Evolutionary conservation across 1,140 invertebrate genomes (phyloP), one percentile per base, ranked within the genome.

Genomic region (Ladona fulva): DNA sequence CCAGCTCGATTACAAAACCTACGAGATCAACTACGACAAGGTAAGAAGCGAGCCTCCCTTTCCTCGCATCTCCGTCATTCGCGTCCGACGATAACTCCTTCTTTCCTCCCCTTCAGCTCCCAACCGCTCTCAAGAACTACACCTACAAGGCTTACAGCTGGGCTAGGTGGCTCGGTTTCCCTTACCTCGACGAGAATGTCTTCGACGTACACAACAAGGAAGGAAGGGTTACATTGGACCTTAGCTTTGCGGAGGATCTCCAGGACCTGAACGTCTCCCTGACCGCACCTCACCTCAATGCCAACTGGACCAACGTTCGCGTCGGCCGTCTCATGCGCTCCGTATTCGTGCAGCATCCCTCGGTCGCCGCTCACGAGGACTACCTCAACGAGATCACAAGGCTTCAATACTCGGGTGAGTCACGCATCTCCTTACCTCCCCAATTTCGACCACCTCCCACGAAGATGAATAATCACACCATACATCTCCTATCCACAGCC

Each of bases 1-100:
- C 42, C 80, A 85, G 37, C 82, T 88, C 3, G 86, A 92, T 80
- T 80, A 83, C 75, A 80, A 87, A n/a, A 84, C 84, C 59, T 79
- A 86, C 11, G 80, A 83, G n/a, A 80, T 87, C 3, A 81, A 85
- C 10, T 88, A 86, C 82, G 84, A 88, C 59, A 85, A 88, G 25
- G 59, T 87, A 0, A 83, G 80, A n/a, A n/a, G n/a, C n/a, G n/a
- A 5, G 29, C 8, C 29, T 8, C 29, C 29, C 8, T 8, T 37
- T 8, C 29, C 75, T 80, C 83, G 14, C 16, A 78, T 8, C 80
- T 81, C 37, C 81, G 44, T 82, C 80, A 79, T 80, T 37, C 77
- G 76, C 24, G 76, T 76, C 75, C 77, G n/a, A 16, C n/a, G 25
- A 77, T 79, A 37, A 37, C 78, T 77, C 37, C 24, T 78, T 75